Percentiles rank a stretch among this genome's conserved stretches.
Evolutionary conservation across 1,140 invertebrate species (phyloP).

Genomic region (Panonychus citri): DNA sequence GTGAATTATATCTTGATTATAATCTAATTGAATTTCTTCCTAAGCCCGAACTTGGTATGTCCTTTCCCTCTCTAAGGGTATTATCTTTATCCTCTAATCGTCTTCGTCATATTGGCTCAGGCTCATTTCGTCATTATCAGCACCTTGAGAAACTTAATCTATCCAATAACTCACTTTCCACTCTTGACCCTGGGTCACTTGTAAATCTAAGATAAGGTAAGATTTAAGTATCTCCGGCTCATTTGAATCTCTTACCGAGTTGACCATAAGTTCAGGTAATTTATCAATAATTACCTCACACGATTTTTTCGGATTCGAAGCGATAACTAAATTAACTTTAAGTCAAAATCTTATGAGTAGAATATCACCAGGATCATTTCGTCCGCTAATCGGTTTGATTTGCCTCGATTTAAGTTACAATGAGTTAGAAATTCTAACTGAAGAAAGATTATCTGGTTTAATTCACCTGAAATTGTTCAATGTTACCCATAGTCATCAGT

Average conservation of each 20-base stretch:
- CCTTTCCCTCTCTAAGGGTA: slow-evolving; percentile 40
- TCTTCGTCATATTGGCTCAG: slow-evolving; percentile 11
- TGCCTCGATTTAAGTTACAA: slow-evolving; percentile 58
- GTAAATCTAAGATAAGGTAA: too few species aligned
- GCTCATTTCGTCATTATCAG: slow-evolving; percentile 11
- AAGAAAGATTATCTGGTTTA: slow-evolving; percentile 56
- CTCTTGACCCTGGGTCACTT: slow-evolving; percentile 48
- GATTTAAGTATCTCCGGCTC: slow-evolving; percentile 26
- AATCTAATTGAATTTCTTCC: too few species aligned
- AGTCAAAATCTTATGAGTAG: slow-evolving; percentile 46
- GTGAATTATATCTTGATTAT: too few species aligned
- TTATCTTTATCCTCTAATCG: slow-evolving; percentile 19
- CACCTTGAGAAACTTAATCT: slow-evolving; percentile 25
- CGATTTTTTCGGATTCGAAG: slow-evolving; percentile 60
- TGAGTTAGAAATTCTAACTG: slow-evolving; percentile 53
- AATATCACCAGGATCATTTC: slow-evolving; percentile 61
- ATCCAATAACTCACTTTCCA: slow-evolving; percentile 38
- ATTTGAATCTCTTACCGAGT: slow-evolving; percentile 42
- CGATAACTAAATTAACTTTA: slow-evolving; percentile 45
- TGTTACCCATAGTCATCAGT: slow-evolving; percentile 54
- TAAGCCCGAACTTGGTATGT: too few species aligned
- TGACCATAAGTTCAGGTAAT: slow-evolving; percentile 56
- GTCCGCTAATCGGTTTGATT: slow-evolving; percentile 38
- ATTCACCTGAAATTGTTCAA: slow-evolving; percentile 44
- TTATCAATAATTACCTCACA: slow-evolving; percentile 57